Conservation (phyloP, 1,140 invertebrate genomes). For the Drosophila mojavensis region DNA sequence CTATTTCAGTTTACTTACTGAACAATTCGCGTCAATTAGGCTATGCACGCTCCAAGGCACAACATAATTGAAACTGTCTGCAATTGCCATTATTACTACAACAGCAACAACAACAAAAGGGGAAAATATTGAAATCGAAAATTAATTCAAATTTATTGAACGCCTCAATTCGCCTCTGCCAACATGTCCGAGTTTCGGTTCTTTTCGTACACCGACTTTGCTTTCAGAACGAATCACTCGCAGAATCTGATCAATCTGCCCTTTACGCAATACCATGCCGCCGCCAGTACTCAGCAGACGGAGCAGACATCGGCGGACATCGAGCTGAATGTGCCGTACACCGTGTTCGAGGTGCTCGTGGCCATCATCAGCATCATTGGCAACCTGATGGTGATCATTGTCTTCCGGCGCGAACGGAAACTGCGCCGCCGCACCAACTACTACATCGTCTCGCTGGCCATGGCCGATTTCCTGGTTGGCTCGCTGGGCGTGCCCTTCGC, state of each 20-base stretch:
- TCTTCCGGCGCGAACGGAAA: constrained; percentile 91
- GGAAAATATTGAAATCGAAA: neutral
- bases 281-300: constrained; percentile 28
- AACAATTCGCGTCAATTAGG: constrained; percentile 63
- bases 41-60: constrained; percentile 47
- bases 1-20: constrained; percentile 40
- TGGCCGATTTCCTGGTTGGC: constrained; percentile 93
- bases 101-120: neutral
- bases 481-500: constrained; percentile 93
- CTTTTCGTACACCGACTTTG: constrained; percentile 68
- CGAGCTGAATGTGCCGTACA: constrained; percentile 79
- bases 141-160: neutral
- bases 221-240: constrained; percentile 58
- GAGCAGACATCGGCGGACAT: constrained; percentile 39
- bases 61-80: constrained; percentile 61
- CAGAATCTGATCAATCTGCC: constrained; percentile 63
- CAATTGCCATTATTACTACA: neutral
- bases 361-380: constrained; percentile 92
- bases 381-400: constrained; percentile 93
- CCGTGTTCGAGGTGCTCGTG: constrained; percentile 90
- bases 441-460: constrained; percentile 94
- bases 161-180: neutral
- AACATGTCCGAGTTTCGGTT: constrained; percentile 81
- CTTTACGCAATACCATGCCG: constrained; percentile 50
- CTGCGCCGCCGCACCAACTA: constrained; percentile 94